Conservation (phyloP, 2,888 invertebrate species). For the Melolontha melolontha region DNA sequence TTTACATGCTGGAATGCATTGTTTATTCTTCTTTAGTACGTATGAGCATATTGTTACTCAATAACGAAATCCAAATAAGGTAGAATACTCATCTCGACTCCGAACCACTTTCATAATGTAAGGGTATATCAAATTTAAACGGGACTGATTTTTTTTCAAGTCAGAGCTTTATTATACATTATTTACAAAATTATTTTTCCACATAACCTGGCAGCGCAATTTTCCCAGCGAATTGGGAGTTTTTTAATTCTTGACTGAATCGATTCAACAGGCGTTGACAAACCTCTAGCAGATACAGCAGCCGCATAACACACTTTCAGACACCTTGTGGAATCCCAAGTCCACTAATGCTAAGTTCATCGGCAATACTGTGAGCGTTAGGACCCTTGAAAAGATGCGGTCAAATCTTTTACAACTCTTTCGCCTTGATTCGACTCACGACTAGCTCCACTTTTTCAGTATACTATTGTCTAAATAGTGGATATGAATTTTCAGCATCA, state of each 20-base stretch:
- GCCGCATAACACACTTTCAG: too few species aligned
- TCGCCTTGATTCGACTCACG: constrained; percentile 50
- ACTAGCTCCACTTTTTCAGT: background rate
- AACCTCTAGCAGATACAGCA: too few species aligned
- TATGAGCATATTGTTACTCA: constrained; percentile 37
- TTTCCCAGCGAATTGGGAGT: too few species aligned
- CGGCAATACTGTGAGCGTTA: constrained; percentile 52
- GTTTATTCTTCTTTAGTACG: constrained; percentile 32
- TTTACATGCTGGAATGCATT: constrained; percentile 6
- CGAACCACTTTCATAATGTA: constrained; percentile 44
- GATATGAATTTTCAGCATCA: too few species aligned
- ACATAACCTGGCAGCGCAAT: too few species aligned
- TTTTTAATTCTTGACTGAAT: too few species aligned
- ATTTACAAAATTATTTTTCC: too few species aligned
- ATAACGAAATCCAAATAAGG: constrained; percentile 48
- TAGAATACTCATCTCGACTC: constrained; percentile 41
- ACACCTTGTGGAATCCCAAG: constrained; percentile 46
- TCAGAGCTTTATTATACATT: too few species aligned
- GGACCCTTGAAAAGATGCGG: constrained; percentile 51
- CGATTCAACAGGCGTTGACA: too few species aligned
- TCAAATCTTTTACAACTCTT: constrained; percentile 54
- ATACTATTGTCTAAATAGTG: too few species aligned
- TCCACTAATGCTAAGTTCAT: constrained; percentile 51
- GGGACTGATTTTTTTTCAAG: too few species aligned
- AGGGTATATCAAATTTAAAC: constrained; percentile 42